Evolutionary conservation across 2,888 invertebrate genomes (phyloP).

Genomic region (Agapostemon virescens): DNA sequence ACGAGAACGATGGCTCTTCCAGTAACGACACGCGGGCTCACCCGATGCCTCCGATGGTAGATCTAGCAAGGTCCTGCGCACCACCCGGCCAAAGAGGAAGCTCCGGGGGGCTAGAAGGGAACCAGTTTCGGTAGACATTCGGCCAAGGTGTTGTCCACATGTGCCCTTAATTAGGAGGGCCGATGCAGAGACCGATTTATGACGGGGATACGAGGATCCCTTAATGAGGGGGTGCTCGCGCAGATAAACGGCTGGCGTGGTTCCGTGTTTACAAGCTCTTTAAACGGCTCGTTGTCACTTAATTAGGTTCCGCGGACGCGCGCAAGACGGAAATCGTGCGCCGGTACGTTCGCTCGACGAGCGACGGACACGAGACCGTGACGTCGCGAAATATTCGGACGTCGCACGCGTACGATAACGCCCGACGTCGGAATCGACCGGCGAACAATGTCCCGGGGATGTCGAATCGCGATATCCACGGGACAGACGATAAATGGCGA

Average conservation of each 20-base stretch:
- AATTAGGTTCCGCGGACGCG: conserved; percentile 50
- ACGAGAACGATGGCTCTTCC: conserved; percentile 30
- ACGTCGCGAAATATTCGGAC: conserved; percentile 46
- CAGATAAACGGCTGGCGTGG: conserved; percentile 55
- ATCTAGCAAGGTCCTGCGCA: not conserved
- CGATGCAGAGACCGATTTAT: conserved; percentile 56
- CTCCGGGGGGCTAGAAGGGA: conserved; percentile 1
- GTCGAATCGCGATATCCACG: conserved; percentile 11
- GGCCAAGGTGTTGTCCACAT: conserved; percentile 56
- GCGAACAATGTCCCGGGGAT: conserved; percentile 35
- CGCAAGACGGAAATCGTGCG: conserved; percentile 22
- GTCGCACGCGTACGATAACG: conserved; percentile 18
- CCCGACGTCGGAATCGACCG: not conserved
- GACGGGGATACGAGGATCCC: conserved; percentile 43
- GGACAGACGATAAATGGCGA: conserved; percentile 30
- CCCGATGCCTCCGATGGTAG: not conserved
- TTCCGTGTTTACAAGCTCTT: conserved; percentile 61
- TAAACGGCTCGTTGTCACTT: conserved; percentile 62
- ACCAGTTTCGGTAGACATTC: conserved; percentile 40
- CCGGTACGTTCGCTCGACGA: not conserved
- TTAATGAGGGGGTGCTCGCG: conserved; percentile 54
- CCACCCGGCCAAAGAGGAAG: not conserved
- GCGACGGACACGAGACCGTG: conserved; percentile 46
- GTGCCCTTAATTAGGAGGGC: conserved; percentile 62
- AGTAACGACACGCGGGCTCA: not conserved